A percentile compares a stretch with the other conserved stretches of the same genome.
phyloP scores from a whole-genome alignment of 2,113 vertebrate species.

The Donacobius atricapilla region DNA sequence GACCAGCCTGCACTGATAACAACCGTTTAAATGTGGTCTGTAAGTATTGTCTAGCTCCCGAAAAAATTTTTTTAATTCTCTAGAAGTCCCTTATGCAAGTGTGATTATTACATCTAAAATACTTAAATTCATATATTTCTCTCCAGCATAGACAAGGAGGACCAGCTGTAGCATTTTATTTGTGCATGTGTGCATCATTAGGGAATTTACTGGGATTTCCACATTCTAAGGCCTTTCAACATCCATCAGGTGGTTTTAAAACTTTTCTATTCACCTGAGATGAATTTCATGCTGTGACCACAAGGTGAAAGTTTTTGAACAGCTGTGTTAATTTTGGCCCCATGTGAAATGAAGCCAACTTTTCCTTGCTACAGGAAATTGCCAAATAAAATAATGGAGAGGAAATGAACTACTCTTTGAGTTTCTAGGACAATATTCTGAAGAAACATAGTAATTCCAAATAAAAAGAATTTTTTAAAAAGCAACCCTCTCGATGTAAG shows the following conservation, averaged over 20 bases:
- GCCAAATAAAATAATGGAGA: constrained; percentile 50
- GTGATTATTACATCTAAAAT: neutral
- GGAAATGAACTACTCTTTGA: constrained; percentile 36
- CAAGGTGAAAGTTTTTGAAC: constrained; percentile 28
- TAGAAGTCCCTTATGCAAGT: neutral
- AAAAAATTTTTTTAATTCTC: neutral
- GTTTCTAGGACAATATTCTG: constrained; percentile 30
- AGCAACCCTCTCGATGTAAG: neutral
- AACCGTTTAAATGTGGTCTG: neutral
- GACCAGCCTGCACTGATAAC: neutral
- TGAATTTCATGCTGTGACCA: constrained; percentile 34
- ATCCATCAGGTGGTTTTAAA: constrained; percentile 11
- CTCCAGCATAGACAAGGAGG: neutral
- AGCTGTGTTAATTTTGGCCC: constrained; percentile 55
- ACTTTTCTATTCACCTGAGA: constrained; percentile 18
- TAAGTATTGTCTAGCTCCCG: neutral
- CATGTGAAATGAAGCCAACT: neutral
- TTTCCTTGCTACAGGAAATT: constrained; percentile 27
- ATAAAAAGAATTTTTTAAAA: constrained; percentile 20
- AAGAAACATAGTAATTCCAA: constrained; percentile 3
- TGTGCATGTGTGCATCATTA: neutral
- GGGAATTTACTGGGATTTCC: neutral
- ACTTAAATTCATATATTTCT: neutral
- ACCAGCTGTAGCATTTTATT: neutral
- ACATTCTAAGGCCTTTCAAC: neutral